A percentile compares a stretch with the other conserved stretches of the same genome.
Conservation (phyloP, 2,113 vertebrate genomes). For the Bolborhynchus lineola region DNA sequence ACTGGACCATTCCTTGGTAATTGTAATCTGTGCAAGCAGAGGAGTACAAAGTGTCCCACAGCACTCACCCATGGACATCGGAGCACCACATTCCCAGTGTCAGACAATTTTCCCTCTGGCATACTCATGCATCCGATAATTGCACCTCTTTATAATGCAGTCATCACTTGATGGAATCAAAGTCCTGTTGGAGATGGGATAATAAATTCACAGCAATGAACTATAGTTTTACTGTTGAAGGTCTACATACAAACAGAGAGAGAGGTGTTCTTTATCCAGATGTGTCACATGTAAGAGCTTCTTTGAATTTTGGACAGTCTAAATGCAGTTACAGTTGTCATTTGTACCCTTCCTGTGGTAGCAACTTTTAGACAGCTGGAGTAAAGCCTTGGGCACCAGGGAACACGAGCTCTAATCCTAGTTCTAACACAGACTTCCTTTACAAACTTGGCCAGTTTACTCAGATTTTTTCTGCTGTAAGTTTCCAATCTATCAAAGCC, state of each 20-base stretch:
- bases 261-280: not conserved
- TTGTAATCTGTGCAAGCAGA: not conserved
- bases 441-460: not conserved
- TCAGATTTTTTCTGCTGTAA: not conserved
- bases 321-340: not conserved
- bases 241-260: not conserved
- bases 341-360: not conserved
- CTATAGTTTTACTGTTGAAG: not conserved
- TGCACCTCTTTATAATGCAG: not conserved
- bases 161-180: not conserved
- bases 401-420: not conserved
- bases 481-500: not conserved
- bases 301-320: not conserved
- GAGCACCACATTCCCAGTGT: not conserved
- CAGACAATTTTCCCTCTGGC: not conserved
- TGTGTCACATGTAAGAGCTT: not conserved
- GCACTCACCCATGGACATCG: rapidly evolving
- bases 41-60: not conserved
- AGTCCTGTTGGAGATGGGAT: not conserved
- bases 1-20: not conserved
- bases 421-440: not conserved
- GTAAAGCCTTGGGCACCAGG: not conserved
- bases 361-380: not conserved
- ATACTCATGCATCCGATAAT: not conserved
- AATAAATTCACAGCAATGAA: not conserved